A percentile compares a stretch with the other conserved stretches of the same genome.
These are phyloP conservation scores for Xanthostigma xanthostigma DNA, from an alignment of 2,888 invertebrate species.

Conservation along the genomic window DNA sequence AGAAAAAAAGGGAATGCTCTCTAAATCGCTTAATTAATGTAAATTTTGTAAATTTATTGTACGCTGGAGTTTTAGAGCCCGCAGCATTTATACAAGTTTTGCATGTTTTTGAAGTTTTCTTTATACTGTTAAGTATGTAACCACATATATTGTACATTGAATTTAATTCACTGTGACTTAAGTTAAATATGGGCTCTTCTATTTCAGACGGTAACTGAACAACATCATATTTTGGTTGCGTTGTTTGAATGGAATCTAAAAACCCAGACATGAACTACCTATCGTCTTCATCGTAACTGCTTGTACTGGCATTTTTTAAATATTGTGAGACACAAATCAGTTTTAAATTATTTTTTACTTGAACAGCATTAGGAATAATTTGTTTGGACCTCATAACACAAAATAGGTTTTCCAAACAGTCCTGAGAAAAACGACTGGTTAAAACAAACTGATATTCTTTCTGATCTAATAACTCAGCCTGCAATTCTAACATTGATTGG, in stretches of 20 bases:
- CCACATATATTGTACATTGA: constrained; percentile 11
- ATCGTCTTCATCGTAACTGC: constrained; percentile 13
- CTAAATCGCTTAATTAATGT: too few relatives aligned
- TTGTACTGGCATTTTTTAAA: constrained; percentile 6
- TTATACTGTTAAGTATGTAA: not conserved
- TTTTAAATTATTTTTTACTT: constrained; percentile 13
- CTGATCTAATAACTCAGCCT: constrained; percentile 9
- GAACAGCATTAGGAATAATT: constrained; percentile 10
- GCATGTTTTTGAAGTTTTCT: not conserved
- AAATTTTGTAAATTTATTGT: too few relatives aligned
- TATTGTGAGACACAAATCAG: constrained; percentile 12
- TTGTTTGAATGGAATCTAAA: constrained; percentile 6
- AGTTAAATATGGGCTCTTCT: constrained; percentile 6
- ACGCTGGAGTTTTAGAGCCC: too few relatives aligned
- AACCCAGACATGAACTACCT: constrained; percentile 12
- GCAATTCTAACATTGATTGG: constrained; percentile 12
- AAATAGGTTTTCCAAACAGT: constrained; percentile 14
- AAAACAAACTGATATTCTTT: constrained; percentile 12
- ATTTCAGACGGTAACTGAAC: not conserved
- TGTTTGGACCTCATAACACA: constrained; percentile 10
- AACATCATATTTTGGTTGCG: constrained; percentile 5
- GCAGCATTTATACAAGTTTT: too few relatives aligned
- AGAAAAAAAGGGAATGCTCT: too few relatives aligned
- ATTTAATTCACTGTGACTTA: constrained; percentile 11
- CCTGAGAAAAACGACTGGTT: constrained; percentile 13